Conservation (phyloP, 2,797 vertebrate species). For the Silurus lanzhouensis region DNA sequence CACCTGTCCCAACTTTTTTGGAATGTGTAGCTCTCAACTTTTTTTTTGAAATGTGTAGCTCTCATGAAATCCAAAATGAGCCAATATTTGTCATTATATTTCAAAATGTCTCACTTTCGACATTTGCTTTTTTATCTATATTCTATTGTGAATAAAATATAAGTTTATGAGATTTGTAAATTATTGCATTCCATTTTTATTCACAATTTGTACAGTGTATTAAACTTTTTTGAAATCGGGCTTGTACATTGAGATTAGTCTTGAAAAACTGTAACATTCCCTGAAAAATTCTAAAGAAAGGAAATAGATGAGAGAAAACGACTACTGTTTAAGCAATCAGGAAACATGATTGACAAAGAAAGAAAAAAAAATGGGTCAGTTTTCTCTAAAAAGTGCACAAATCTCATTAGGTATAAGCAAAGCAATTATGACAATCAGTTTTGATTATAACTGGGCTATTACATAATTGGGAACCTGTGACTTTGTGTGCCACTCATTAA, state of each 20-base stretch:
- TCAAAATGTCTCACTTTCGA: too few species aligned
- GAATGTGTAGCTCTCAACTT: too few species aligned
- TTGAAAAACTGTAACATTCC: background rate
- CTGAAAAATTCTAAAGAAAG: background rate
- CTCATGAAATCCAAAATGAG: too few species aligned
- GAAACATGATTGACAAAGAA: background rate
- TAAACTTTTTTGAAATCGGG: too few species aligned
- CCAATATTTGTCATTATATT: too few species aligned
- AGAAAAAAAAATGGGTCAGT: background rate
- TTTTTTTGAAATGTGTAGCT: too few species aligned
- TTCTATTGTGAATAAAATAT: too few species aligned
- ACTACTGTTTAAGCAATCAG: background rate
- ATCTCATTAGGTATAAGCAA: background rate
- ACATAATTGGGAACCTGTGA: background rate
- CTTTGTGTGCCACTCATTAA: background rate
- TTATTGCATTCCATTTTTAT: too few species aligned
- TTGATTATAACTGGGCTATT: background rate
- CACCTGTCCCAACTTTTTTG: too few species aligned
- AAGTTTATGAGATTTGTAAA: too few species aligned
- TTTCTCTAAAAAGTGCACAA: constrained; percentile 5
- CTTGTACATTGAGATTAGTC: background rate
- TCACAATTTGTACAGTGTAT: too few species aligned
- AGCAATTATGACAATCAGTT: background rate
- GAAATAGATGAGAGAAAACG: background rate
- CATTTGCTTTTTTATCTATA: too few species aligned